phyloP scores from a whole-genome alignment of 1,140 invertebrate genomes.

The Trissolcus basalis region DNA sequence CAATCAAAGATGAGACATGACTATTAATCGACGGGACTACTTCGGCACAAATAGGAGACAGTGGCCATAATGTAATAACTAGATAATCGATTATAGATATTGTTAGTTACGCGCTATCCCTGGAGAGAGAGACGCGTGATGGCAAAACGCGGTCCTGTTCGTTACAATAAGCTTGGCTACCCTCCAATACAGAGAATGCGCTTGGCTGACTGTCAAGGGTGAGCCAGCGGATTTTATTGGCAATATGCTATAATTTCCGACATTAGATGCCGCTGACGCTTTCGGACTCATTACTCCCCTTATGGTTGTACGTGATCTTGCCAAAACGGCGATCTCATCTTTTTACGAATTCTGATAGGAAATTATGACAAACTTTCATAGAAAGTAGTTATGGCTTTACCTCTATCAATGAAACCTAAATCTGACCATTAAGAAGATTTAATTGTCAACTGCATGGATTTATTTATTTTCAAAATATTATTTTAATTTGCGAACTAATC shows the following conservation, averaged over 20 bases:
- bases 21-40: conserved; percentile 54
- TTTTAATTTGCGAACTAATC: no score
- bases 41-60: conserved; percentile 49
- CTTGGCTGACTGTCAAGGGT: conserved; percentile 65
- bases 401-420: conserved; percentile 45
- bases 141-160: conserved; percentile 69
- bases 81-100: conserved; percentile 72
- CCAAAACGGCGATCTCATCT: conserved; percentile 59
- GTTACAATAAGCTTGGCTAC: conserved; percentile 71
- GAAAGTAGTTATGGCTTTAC: conserved; percentile 49
- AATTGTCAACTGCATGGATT: conserved; percentile 36
- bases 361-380: conserved; percentile 70
- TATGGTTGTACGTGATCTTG: conserved; percentile 70
- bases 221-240: conserved; percentile 74
- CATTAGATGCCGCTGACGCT: conserved; percentile 77
- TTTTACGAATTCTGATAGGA: conserved; percentile 73
- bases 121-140: conserved; percentile 67
- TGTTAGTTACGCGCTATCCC: conserved; percentile 66
- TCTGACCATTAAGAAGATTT: conserved; percentile 42
- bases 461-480: no score
- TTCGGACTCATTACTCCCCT: conserved; percentile 73
- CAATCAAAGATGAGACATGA: conserved; percentile 53
- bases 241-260: conserved; percentile 77
- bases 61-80: conserved; percentile 53
- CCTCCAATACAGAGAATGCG: conserved; percentile 65